These are phyloP conservation scores for Chaunax sp. DNA, from an alignment of 2,797 vertebrate genomes.

Conservation along the genomic window DNA sequence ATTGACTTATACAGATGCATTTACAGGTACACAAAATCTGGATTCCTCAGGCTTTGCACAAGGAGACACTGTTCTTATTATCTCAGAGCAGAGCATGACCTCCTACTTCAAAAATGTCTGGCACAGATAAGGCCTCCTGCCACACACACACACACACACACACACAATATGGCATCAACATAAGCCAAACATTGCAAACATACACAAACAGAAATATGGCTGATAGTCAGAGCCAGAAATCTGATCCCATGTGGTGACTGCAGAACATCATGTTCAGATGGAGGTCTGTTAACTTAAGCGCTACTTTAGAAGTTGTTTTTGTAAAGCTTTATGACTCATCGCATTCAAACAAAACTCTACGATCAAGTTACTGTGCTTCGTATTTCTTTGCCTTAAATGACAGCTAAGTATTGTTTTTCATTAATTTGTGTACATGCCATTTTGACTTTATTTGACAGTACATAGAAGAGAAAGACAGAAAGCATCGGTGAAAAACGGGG, in stretches of 20 bases:
- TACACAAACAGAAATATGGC: background rate
- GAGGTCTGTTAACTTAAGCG: background rate
- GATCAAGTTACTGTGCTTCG: background rate
- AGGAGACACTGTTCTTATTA: conserved; percentile 46
- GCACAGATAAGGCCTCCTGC: conserved; percentile 46
- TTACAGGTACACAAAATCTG: conserved; percentile 45
- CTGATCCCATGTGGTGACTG: background rate
- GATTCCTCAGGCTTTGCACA: conserved; percentile 34
- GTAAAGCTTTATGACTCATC: background rate
- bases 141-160: background rate
- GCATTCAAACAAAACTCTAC: background rate
- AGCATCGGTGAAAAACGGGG: background rate
- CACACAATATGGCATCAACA: background rate
- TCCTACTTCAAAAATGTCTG: conserved; percentile 63
- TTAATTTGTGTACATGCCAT: background rate
- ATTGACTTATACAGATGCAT: background rate
- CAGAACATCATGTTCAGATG: background rate
- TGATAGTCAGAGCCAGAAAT: conserved; percentile 3
- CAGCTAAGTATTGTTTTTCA: background rate
- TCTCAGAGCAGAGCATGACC: conserved; percentile 42
- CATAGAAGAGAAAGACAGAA: background rate
- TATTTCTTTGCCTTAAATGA: background rate
- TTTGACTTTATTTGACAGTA: background rate
- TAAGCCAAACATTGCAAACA: no score
- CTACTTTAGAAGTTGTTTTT: no score